phyloP scores from a whole-genome alignment of 2,888 invertebrate species.

The Chrysolina haemoptera region DNA sequence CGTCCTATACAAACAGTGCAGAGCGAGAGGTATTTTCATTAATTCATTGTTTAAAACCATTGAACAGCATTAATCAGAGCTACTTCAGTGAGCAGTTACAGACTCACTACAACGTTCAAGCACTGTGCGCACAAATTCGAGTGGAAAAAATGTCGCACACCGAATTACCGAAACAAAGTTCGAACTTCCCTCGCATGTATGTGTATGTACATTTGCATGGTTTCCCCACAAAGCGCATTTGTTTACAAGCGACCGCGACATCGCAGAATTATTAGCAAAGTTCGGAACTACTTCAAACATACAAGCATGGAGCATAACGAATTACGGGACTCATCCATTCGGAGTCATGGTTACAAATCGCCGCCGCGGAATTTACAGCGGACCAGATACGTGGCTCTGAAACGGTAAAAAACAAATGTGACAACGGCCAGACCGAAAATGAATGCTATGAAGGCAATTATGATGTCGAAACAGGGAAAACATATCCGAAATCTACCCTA shows the following conservation, averaged over 20 bases:
- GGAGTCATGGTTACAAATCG: slow-evolving; percentile 35
- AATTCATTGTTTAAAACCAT: too few species aligned
- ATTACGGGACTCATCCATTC: slow-evolving; percentile 36
- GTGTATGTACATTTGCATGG: slow-evolving; percentile 34
- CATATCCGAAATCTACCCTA: too few species aligned
- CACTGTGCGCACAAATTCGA: background rate
- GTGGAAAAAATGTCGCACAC: slow-evolving; percentile 12
- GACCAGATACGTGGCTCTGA: background rate
- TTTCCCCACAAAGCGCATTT: slow-evolving; percentile 38
- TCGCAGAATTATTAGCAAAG: slow-evolving; percentile 42
- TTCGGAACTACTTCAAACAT: slow-evolving; percentile 39
- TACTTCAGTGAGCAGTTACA: too few species aligned
- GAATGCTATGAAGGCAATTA: too few species aligned
- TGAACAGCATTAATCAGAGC: too few species aligned
- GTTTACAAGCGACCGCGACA: slow-evolving; percentile 37
- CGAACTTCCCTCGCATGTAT: slow-evolving; percentile 20
- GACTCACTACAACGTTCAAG: background rate
- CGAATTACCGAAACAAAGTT: slow-evolving; percentile 33
- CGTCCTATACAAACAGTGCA: too few species aligned
- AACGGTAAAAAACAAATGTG: background rate
- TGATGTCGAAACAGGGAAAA: too few species aligned
- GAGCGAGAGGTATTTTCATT: too few species aligned
- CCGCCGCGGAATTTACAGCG: slow-evolving; percentile 22
- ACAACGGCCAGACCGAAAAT: too few species aligned
- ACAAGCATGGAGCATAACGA: slow-evolving; percentile 34